These are phyloP conservation scores for Cottus gobio DNA, from an alignment of 2,113 vertebrate genomes.

Conservation along the genomic window DNA sequence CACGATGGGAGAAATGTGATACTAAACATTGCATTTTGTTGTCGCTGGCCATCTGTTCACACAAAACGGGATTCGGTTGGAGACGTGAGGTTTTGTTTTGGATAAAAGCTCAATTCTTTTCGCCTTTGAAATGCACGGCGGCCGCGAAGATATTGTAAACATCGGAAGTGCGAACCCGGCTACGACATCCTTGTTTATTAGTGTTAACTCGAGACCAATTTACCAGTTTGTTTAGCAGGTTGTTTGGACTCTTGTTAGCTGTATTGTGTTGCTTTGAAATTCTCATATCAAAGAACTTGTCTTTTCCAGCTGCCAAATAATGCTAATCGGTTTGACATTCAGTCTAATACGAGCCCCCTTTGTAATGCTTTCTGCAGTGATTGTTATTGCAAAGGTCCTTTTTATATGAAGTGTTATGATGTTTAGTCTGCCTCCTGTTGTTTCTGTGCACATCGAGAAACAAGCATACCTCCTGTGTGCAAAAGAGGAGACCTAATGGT, in stretches of 20 bases:
- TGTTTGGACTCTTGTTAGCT: background rate
- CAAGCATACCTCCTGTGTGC: background rate
- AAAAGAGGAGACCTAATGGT: background rate
- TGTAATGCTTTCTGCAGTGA: background rate
- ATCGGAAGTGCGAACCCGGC: background rate
- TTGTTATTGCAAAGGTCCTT: background rate
- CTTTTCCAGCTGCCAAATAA: background rate
- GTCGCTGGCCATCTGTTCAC: slow-evolving; percentile 17
- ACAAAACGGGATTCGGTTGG: background rate
- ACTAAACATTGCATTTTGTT: slow-evolving; percentile 4
- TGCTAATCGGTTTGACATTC: background rate
- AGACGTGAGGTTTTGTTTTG: slow-evolving; percentile 19
- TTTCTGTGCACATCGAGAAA: background rate
- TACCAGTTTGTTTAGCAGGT: background rate
- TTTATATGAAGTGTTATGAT: background rate
- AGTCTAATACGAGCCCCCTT: background rate
- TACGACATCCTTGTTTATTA: background rate
- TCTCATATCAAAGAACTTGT: background rate
- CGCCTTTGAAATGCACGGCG: background rate
- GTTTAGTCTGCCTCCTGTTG: background rate
- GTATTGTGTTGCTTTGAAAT: background rate
- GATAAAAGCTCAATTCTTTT: background rate
- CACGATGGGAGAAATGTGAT: slow-evolving; percentile 3
- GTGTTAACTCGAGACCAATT: background rate
- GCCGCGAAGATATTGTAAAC: background rate